A percentile compares a stretch with the other conserved stretches of the same genome.
Conservation (phyloP, 2,888 invertebrate species). For the Eledona agricola region DNA sequence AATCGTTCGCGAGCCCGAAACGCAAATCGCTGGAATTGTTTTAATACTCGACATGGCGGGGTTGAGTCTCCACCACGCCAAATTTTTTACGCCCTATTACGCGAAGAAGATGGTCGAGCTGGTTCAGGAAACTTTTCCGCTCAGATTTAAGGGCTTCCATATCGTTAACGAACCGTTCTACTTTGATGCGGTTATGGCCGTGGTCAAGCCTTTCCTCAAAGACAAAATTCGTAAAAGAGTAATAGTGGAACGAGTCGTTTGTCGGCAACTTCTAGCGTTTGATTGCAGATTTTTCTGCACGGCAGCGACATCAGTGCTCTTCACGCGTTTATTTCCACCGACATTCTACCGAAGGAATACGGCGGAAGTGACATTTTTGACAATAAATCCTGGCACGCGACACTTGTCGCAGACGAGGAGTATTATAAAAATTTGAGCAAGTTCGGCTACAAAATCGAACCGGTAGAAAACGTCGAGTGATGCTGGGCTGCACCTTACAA, state of each 20-base stretch:
- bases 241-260: conserved; percentile 53
- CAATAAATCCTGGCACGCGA: conserved; percentile 59
- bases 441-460: conserved; percentile 54
- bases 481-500: conserved; percentile 14
- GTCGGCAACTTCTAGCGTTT: conserved; percentile 3
- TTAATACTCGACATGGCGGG: conserved; percentile 62
- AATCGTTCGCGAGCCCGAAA: conserved; percentile 65
- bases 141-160: conserved; percentile 64
- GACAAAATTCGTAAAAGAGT: conserved; percentile 82
- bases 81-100: conserved; percentile 64
- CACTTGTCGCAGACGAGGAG: conserved; percentile 59
- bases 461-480: conserved; percentile 16
- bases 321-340: conserved; percentile 65
- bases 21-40: conserved; percentile 69
- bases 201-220: conserved; percentile 84
- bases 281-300: conserved; percentile 65
- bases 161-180: conserved; percentile 64
- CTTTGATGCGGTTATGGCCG: conserved; percentile 66
- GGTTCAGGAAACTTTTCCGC: conserved; percentile 64
- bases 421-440: conserved; percentile 58
- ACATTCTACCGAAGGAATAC: conserved; percentile 67
- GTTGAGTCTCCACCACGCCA: conserved; percentile 63
- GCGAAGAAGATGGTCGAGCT: conserved; percentile 61
- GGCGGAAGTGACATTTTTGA: conserved; percentile 67
- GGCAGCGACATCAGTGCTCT: conserved; percentile 66